Conservation (phyloP, 1,140 invertebrate genomes). For the Hycleus phaleratus region DNA sequence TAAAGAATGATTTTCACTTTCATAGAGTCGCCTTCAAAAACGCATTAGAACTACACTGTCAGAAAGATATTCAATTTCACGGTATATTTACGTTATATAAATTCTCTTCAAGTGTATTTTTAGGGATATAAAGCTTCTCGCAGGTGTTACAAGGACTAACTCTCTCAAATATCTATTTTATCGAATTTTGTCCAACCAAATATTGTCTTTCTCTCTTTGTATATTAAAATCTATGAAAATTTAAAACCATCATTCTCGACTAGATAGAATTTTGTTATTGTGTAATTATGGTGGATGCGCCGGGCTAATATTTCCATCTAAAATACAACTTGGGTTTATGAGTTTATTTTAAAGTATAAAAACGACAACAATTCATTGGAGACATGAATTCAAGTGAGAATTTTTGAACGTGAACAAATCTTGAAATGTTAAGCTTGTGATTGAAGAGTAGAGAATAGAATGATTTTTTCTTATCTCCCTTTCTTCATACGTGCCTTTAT, state of each 20-base stretch:
- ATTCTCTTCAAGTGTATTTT: slow-evolving; percentile 15
- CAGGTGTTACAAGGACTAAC: slow-evolving; percentile 14
- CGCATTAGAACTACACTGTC: slow-evolving; percentile 19
- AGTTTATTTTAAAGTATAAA: too few species aligned
- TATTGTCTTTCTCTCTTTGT: neutral
- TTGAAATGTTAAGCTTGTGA: too few species aligned
- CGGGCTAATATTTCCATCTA: neutral
- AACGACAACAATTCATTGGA: too few species aligned
- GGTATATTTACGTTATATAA: slow-evolving; percentile 21
- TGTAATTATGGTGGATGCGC: neutral
- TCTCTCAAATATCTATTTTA: slow-evolving; percentile 3
- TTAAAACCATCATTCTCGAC: neutral
- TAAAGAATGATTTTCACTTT: slow-evolving; percentile 4
- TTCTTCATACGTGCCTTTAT: too few species aligned
- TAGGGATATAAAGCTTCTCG: slow-evolving; percentile 17
- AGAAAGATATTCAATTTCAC: slow-evolving; percentile 22
- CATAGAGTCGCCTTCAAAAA: slow-evolving; percentile 3
- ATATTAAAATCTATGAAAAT: neutral
- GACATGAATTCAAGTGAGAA: too few species aligned
- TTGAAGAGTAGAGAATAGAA: too few species aligned
- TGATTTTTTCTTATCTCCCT: too few species aligned
- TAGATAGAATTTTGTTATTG: neutral
- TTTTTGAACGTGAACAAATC: too few species aligned
- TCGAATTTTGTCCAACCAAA: neutral
- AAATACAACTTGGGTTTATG: too few species aligned